A percentile compares a stretch with the other conserved stretches of the same genome.
Evolutionary conservation across 1,140 invertebrate species (phyloP).

Genomic region (Drosophila pachea): DNA sequence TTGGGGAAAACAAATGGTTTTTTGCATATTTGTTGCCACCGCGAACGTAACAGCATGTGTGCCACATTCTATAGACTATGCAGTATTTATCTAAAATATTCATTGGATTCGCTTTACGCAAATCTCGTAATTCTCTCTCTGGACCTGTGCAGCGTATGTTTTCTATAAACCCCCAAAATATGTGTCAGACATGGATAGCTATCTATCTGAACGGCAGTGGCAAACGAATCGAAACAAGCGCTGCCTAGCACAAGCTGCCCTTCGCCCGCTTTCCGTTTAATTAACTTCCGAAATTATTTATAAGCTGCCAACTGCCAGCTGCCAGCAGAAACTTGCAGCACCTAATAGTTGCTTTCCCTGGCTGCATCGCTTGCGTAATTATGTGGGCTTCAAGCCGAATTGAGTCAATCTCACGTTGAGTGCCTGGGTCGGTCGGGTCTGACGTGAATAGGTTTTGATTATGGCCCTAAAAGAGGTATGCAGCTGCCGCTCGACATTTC

Average conservation of each 20-base stretch:
- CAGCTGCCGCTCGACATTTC: conserved; percentile 24
- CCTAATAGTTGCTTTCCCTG: conserved; percentile 33
- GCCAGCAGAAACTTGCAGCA: neutral
- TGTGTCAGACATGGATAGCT: too few species aligned
- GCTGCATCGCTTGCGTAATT: conserved; percentile 61
- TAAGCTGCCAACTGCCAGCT: conserved; percentile 35
- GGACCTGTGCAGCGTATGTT: too few species aligned
- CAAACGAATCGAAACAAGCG: too few species aligned
- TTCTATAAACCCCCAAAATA: too few species aligned
- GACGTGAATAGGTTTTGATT: conserved; percentile 47
- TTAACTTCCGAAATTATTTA: conserved; percentile 68
- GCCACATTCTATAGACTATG: neutral
- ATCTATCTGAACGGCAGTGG: too few species aligned
- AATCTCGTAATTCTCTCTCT: too few species aligned
- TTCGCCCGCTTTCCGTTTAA: conserved; percentile 22
- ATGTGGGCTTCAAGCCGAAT: conserved; percentile 43
- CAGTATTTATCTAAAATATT: too few species aligned
- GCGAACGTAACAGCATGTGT: neutral
- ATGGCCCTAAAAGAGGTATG: conserved; percentile 1
- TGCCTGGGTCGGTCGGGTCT: conserved; percentile 12
- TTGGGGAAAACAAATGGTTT: conserved; percentile 11
- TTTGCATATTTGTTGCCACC: neutral
- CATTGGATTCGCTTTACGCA: too few species aligned
- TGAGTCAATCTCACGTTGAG: conserved; percentile 45
- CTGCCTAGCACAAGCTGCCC: too few species aligned